Conservation (phyloP, 2,888 invertebrate genomes). For the Cantharis lateralis region DNA sequence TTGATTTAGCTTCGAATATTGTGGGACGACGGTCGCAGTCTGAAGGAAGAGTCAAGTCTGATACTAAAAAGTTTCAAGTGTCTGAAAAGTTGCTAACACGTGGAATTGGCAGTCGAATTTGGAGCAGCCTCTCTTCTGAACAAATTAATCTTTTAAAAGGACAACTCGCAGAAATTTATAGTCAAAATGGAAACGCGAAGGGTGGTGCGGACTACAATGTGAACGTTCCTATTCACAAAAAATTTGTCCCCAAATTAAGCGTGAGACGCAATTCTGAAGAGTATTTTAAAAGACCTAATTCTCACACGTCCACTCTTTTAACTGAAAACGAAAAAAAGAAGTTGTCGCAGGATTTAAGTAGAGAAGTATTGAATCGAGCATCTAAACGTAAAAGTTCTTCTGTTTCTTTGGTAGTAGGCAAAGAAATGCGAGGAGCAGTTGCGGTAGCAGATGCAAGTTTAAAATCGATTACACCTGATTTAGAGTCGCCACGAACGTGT, state of each 20-base stretch:
- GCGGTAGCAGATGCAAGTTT: slow-evolving; percentile 60
- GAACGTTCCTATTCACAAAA: slow-evolving; percentile 44
- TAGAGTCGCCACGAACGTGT: slow-evolving; percentile 57
- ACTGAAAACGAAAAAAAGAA: slow-evolving; percentile 75
- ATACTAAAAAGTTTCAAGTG: slow-evolving; percentile 41
- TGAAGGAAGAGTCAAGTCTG: slow-evolving; percentile 51
- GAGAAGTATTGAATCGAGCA: slow-evolving; percentile 72
- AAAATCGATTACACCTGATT: slow-evolving; percentile 47
- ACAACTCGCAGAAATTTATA: slow-evolving; percentile 82
- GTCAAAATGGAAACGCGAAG: slow-evolving; percentile 52
- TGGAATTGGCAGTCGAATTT: slow-evolving; percentile 76
- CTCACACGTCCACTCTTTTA: slow-evolving; percentile 22
- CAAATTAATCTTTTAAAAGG: slow-evolving; percentile 80
- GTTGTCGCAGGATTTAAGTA: slow-evolving; percentile 73
- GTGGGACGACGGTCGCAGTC: slow-evolving; percentile 63
- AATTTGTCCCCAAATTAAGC: slow-evolving; percentile 44
- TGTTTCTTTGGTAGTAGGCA: slow-evolving; percentile 51
- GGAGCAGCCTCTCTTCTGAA: slow-evolving; percentile 83
- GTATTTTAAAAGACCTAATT: not conserved
- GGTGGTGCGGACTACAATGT: slow-evolving; percentile 64
- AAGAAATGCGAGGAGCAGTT: slow-evolving; percentile 67
- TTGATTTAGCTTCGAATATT: slow-evolving; percentile 76
- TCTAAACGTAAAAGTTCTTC: slow-evolving; percentile 56
- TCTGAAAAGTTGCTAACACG: slow-evolving; percentile 52
- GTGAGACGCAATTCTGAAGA: slow-evolving; percentile 57